These are phyloP conservation scores for Papilio xuthus DNA, from an alignment of 1,140 invertebrate genomes.

Conservation along the genomic window DNA sequence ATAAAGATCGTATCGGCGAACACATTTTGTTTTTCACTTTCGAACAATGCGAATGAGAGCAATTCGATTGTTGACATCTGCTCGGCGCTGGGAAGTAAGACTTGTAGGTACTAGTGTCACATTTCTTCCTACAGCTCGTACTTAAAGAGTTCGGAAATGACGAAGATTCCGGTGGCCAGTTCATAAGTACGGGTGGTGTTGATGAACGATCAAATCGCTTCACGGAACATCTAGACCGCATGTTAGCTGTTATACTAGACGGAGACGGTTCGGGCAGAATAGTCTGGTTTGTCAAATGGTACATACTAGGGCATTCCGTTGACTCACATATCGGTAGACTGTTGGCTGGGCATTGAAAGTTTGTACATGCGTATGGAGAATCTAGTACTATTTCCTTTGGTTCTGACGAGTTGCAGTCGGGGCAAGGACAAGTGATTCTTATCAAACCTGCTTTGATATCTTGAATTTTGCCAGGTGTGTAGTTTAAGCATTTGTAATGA, in stretches of 20 bases:
- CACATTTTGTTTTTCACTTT: conserved; percentile 27
- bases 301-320: conserved; percentile 48
- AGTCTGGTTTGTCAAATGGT: conserved; percentile 29
- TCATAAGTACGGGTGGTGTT: conserved; percentile 10
- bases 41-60: conserved; percentile 16
- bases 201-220: conserved; percentile 23
- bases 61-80: background rate
- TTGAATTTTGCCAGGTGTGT: conserved; percentile 61
- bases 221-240: conserved; percentile 26
- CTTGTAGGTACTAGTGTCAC: conserved; percentile 4
- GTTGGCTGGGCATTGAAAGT: conserved; percentile 51
- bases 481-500: conserved; percentile 67
- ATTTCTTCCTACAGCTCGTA: conserved; percentile 13
- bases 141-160: conserved; percentile 17
- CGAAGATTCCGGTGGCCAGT: conserved; percentile 25
- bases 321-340: conserved; percentile 45
- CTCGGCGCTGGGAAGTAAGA: conserved; percentile 13
- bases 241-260: conserved; percentile 20
- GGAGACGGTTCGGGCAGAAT: conserved; percentile 15
- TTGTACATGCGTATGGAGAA: conserved; percentile 49
- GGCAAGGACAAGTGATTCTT: conserved; percentile 63
- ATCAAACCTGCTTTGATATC: conserved; percentile 64
- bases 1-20: background rate
- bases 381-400: conserved; percentile 48
- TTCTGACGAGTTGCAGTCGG: conserved; percentile 53